A percentile compares a stretch with the other conserved stretches of the same genome.
Conservation (phyloP, 2,888 invertebrate genomes). For the Megastigmus dorsalis region DNA sequence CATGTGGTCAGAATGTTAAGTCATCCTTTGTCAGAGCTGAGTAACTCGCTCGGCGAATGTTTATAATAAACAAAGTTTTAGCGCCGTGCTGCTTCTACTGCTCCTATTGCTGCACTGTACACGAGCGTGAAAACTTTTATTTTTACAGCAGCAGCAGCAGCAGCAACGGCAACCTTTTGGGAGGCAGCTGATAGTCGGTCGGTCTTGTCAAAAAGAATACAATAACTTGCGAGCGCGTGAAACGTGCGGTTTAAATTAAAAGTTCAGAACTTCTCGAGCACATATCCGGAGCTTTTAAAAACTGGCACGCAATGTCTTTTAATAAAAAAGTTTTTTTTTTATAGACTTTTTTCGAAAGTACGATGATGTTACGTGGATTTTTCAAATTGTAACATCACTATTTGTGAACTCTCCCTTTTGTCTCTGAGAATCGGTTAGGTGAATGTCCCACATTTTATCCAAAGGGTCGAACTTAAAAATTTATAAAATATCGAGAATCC, state of each 20-base stretch:
- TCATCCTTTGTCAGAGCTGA: slow-evolving; percentile 19
- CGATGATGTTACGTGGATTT: too few species aligned
- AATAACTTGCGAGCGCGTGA: slow-evolving; percentile 4
- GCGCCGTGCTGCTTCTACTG: too few species aligned
- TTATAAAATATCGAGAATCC: too few species aligned
- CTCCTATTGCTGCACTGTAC: neutral
- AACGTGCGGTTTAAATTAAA: slow-evolving; percentile 19
- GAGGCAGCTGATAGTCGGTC: neutral
- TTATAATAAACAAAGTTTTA: slow-evolving; percentile 38
- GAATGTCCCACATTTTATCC: too few species aligned
- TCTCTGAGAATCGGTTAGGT: too few species aligned
- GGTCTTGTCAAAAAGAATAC: slow-evolving; percentile 6
- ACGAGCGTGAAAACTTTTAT: slow-evolving; percentile 15
- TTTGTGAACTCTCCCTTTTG: too few species aligned
- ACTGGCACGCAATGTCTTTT: neutral
- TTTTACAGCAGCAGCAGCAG: too few species aligned
- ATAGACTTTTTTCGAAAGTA: too few species aligned
- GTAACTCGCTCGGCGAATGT: slow-evolving; percentile 19
- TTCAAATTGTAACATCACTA: too few species aligned
- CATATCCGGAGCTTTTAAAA: neutral
- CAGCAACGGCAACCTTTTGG: neutral
- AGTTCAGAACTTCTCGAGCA: slow-evolving; percentile 6
- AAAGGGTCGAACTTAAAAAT: too few species aligned
- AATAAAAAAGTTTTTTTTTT: slow-evolving; percentile 22
- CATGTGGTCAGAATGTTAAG: neutral